Evolutionary conservation across 2,888 invertebrate species (phyloP), one percentile per base, ranked within the genome.

Genomic region (Muschampia plurimacula): DNA sequence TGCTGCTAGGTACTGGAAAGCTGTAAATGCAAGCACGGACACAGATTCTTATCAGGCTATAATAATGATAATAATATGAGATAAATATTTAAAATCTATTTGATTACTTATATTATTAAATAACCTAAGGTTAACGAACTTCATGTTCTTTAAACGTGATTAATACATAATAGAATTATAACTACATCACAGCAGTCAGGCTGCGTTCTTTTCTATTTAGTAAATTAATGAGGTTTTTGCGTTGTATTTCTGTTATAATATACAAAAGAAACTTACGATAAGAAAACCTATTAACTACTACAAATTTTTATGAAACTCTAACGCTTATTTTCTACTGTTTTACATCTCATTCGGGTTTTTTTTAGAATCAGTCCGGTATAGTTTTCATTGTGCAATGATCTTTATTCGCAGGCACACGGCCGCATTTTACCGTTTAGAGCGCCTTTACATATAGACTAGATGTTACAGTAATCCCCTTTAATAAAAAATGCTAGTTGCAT

Each of bases 221-320:
- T 70, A 67, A 72, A 72, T 67, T 72, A 72, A 39, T 72, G 72
- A 72, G 72, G 72, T 72, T 72, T 12, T 44, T 72, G 67, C 72
- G 72, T 72, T 72, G 72, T 72, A 72, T 72, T 55, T 72, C 67
- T 41, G 32, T 62, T 72, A 62, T 67, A 63, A 72, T 67, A 63
- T 72, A 72, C 72, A 72, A 72, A 72, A 52, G 8, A 67, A 32
- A 63, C 41, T 55, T 41, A 72, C 32, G 28, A 67, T 32, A 72
- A 72, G 67, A 63, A 72, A 69, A 67, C 36, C 13, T 67, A 65
- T 66, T 66, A 72, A 12, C 46, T 67, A 72, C 41, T 67, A 55
- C 7, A 62, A 67, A 55, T 49, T 57, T 28, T 57, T 28, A 65
- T 62, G 57, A 62, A 52, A 67, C 60, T 15, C 60, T 70, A 72